Evolutionary conservation across 2,888 invertebrate species (phyloP), one percentile per base, ranked within the genome.

Genomic region (Apodemia duryi): DNA sequence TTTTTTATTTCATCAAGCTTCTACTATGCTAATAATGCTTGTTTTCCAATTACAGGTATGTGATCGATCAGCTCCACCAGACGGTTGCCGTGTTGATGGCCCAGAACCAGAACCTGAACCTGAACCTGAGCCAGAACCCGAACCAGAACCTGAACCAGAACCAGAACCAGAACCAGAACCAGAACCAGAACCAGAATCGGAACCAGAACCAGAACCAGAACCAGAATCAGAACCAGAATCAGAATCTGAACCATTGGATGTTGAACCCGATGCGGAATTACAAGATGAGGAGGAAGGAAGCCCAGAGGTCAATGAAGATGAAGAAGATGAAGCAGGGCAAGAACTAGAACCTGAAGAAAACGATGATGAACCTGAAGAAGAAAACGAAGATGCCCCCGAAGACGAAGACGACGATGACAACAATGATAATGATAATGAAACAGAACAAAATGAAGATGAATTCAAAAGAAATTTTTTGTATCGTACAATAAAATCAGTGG

Each of bases 201-300:
- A 90, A 67, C 85, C 89, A 0, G 83, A 85, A 71, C 82, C 84
- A 11, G 76, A 76, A 52, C 66, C 72, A 0, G 83, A 86, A 70
- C 78, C 83, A 0, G 88, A 90, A 67, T 64, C 68, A 0, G 78
- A 77, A 63, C 65, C 85, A 0, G 85, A 90, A 71, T 76, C 84
- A 0, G 88, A 92, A 71, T 79, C 88, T 0, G 82, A 78, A 57
- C 46, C 82, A 71, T 77, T 86, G 0, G 86, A 86, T 65, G 76
- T 79, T 82, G 85, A 92, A 70, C 78, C 85, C 0, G 79, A 83
- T 65, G 74, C 80, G 6, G 72, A 74, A 63, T 35, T 78, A 69
- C 69, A 77, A 72, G 75, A 83, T 49, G 83, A 91, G 71, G 84
- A 92, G 72, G 84, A 92, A 0, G 87, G 87, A 88, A 38, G 3